Evolutionary conservation across 1,140 invertebrate genomes (phyloP).

Genomic region (Ceratina calcarata): DNA sequence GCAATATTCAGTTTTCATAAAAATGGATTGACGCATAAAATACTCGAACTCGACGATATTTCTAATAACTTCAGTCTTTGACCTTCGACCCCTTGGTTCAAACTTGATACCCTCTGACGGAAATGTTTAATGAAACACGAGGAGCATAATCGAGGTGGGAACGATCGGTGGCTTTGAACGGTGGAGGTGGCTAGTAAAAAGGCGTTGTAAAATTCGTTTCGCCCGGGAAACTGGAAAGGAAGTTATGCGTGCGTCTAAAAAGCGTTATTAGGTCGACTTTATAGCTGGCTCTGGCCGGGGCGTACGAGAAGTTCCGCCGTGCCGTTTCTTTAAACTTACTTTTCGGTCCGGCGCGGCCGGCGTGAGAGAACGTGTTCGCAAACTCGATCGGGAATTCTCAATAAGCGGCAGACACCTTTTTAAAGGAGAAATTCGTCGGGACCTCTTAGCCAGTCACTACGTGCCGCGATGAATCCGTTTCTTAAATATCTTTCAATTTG

Average conservation of each 20-base stretch:
- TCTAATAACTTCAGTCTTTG: too few species aligned
- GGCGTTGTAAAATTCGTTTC: conserved; percentile 34
- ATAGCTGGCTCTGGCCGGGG: neutral
- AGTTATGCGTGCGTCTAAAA: conserved; percentile 47
- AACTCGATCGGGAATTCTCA: conserved; percentile 50
- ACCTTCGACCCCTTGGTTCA: too few species aligned
- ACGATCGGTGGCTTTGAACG: too few species aligned
- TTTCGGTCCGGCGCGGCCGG: conserved; percentile 23
- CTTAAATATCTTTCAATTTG: conserved; percentile 2
- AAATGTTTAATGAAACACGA: too few species aligned
- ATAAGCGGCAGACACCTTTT: conserved; percentile 43
- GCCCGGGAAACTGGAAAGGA: neutral
- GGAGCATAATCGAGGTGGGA: too few species aligned
- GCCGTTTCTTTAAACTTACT: conserved; percentile 52
- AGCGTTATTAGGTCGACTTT: conserved; percentile 52
- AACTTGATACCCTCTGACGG: too few species aligned
- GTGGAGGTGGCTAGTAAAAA: conserved; percentile 6
- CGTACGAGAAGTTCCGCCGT: conserved; percentile 14
- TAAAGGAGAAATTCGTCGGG: conserved; percentile 36
- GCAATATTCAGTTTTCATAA: too few species aligned
- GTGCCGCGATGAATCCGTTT: conserved; percentile 8
- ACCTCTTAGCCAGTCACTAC: conserved; percentile 32
- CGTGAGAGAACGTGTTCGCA: conserved; percentile 47
- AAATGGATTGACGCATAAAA: too few species aligned
- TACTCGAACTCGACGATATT: too few species aligned